Base-by-base conservation (phyloP, 2,888 invertebrate species). In the Drosophila merina region DNA sequence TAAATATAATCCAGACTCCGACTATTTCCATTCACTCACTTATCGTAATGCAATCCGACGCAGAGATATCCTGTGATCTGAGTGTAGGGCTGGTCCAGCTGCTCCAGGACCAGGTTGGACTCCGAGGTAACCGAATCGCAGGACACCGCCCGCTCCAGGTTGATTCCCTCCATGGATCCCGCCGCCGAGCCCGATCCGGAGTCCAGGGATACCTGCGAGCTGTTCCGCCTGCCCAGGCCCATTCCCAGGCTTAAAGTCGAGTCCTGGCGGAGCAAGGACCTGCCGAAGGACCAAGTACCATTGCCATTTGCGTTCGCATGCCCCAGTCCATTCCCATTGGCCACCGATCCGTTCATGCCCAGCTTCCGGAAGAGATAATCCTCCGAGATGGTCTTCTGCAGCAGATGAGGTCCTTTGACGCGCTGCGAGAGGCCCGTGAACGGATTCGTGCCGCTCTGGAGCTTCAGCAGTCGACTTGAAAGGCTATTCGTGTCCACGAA, bases 61-160 rank as follows among this genome's bases (percentile, higher is more conserved):
- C 96, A 96, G 6, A 96, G 91, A 89, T 95, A 94, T 4, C 96
- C 96, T 1, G 95, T 95, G 62, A 95, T 92, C 72, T 95, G 94
- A 8, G 95, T 93, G 79, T 94, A 94, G 7, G 95, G 93, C 84
- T 94, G 94, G 78, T 95, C 95, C 48, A 95, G 92, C 86, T 96
- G 95, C 51, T 94, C 94, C 28, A 95, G 92, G 25, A 94, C 93
- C 1, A 96, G 94, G 1, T 96, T 96, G 0, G 96, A 95, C 80
- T 96, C 96, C 0, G 96, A 96, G 79, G 95, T 95, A 26, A 96
- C 95, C 51, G 96, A 96, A 84, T 96, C 96, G 89, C 96, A 96
- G 26, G 96, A 96, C 78, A 95, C 93, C 0, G 96, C 96, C 68
- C 95, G 80, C 62, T 91, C 90, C 67, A 92, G 69, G 33, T 89